Evolutionary conservation across 2,888 invertebrate genomes (phyloP), one percentile per base, ranked within the genome.

Genomic region (Metallyticus violacea): DNA sequence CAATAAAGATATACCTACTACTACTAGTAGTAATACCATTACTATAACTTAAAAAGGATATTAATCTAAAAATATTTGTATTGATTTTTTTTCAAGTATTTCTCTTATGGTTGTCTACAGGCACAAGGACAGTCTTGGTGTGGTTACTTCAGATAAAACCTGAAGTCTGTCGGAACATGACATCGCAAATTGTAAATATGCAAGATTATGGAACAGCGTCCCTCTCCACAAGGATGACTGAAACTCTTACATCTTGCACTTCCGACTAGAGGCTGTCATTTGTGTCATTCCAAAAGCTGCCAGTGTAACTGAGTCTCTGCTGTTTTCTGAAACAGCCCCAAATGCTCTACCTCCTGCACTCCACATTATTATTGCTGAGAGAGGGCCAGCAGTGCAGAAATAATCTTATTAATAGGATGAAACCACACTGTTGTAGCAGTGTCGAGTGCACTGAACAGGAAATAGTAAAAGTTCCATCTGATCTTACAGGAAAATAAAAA

Each of bases 101-200:
- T 62, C 27, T 4, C 7, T 62, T 86, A 15, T 26, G 28, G 26
- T 80, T 81, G 26, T 26, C 80, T 80, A 26, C 85, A 86, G 86
- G 79, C 86, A 82, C 82, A 81, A 87, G 77, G 79, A 85, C 84
- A 86, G 85, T 78, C 85, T 85, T 86, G 86, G 77, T 81, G 81
- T 81, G 82, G 86, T 81, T n/a, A 81, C 86, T 28, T 85, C 86
- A 79, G 87, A 87, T 80, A 84, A 87, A 80, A 81, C 80, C 28
- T 79, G 87, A 84, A 79, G 81, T 62, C 2, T 22, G 6, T 62
- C 40, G 40, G 40, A 62, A 62, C 22, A 22, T 62, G 40, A 22
- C 22, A 6, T 7, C 40, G 2, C 40, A 62, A 40, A 62, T 0
- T 15, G 22, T 62, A 62, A 62, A 62, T n/a, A n/a, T n/a, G n/a